A percentile compares a stretch with the other conserved stretches of the same genome.
These are phyloP conservation scores for Myiagra hebetior DNA, from an alignment of 2,113 vertebrate genomes.

Conservation along the genomic window DNA sequence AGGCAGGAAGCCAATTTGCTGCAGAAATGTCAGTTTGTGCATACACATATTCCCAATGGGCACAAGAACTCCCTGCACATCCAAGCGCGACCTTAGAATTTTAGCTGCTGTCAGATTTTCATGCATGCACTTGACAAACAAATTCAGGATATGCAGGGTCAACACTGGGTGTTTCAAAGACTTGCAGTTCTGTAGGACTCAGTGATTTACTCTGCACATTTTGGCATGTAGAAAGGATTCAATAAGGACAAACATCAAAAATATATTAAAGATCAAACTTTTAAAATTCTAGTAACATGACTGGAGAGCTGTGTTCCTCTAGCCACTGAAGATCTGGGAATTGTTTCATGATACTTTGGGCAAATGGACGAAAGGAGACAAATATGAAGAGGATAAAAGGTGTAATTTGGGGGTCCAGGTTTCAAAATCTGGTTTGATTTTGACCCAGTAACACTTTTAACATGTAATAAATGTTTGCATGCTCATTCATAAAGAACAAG, in stretches of 20 bases:
- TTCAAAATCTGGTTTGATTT: constrained; percentile 26
- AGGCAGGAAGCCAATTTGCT: not conserved
- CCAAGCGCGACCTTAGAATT: not conserved
- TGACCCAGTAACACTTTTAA: not conserved
- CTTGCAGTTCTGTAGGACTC: not conserved
- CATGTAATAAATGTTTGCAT: not conserved
- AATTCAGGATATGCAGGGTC: not conserved
- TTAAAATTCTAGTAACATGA: not conserved
- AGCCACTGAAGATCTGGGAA: not conserved
- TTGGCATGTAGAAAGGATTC: not conserved
- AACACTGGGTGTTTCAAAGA: not conserved
- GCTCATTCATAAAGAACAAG: not conserved
- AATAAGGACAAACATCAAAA: not conserved
- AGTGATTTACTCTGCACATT: not conserved
- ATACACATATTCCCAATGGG: not conserved
- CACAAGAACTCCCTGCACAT: not conserved
- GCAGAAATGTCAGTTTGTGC: not conserved
- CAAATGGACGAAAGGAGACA: not conserved
- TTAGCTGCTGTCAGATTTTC: not conserved
- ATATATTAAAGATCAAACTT: not conserved
- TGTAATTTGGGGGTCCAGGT: not conserved
- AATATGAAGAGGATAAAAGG: not conserved
- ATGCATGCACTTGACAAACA: not conserved
- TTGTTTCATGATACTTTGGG: not conserved
- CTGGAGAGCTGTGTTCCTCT: not conserved